Evolutionary conservation across 1,140 invertebrate species (phyloP).

Genomic region (Drosophila orosa): DNA sequence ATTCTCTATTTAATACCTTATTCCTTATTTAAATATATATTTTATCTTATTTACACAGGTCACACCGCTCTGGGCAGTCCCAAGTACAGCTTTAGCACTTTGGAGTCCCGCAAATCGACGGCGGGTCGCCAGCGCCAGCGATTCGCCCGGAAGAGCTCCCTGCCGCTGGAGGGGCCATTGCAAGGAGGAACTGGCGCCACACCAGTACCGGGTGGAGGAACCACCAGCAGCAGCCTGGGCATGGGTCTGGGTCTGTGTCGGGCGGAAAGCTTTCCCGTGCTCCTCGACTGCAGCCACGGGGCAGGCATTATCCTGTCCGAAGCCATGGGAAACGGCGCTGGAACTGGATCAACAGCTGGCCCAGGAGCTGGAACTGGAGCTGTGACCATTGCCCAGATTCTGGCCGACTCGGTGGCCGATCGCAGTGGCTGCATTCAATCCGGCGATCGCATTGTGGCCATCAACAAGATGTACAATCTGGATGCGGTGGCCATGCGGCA

Average conservation of each 20-base stretch:
- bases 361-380: constrained; percentile 23
- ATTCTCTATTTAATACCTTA: no score
- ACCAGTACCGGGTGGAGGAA: neutral
- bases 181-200: neutral
- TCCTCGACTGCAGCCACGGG: constrained; percentile 82
- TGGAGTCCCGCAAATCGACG: constrained; percentile 79
- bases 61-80: constrained; percentile 79
- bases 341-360: constrained; percentile 27
- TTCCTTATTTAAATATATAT: neutral
- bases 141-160: constrained; percentile 79
- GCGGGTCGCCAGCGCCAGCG: constrained; percentile 72
- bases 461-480: constrained; percentile 90
- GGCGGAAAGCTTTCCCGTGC: constrained; percentile 80
- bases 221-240: constrained; percentile 52
- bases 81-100: constrained; percentile 84
- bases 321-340: neutral
- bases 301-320: constrained; percentile 70
- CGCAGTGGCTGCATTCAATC: constrained; percentile 91
- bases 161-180: constrained; percentile 67
- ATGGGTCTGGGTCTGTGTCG: constrained; percentile 74
- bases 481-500: constrained; percentile 85
- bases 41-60: constrained; percentile 36
- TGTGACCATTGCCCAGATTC: constrained; percentile 73
- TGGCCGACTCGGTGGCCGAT: constrained; percentile 82
- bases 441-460: constrained; percentile 92